Percentiles rank a stretch among this genome's conserved stretches.
These are phyloP conservation scores for Nematostella vectensis DNA, from an alignment of 92 coral and sea anemone species.

Conservation along the genomic window DNA sequence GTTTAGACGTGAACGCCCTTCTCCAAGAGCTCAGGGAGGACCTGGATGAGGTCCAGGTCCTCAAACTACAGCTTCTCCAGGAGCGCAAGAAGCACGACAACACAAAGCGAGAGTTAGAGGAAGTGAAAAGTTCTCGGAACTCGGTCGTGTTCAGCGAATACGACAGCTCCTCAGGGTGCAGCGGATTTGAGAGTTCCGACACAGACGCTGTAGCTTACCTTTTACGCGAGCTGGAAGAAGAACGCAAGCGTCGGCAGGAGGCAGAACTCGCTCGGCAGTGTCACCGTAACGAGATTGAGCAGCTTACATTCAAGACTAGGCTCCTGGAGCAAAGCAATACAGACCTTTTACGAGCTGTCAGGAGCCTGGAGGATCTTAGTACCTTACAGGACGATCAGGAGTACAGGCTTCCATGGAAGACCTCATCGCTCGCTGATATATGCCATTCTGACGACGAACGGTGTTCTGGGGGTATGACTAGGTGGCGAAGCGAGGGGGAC, in stretches of 20 bases:
- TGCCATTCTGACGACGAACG: constrained; percentile 5
- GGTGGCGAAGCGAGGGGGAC: constrained; percentile 27
- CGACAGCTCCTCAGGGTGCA: constrained; percentile 29
- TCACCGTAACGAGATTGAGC: constrained; percentile 1
- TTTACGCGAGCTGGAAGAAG: constrained; percentile 30
- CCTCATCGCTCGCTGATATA: constrained; percentile 22
- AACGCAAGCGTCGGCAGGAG: constrained; percentile 22
- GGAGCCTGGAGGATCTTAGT: constrained; percentile 17
- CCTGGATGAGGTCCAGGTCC: constrained; percentile 45
- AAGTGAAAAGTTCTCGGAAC: constrained; percentile 34
- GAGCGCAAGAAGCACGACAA: constrained; percentile 44
- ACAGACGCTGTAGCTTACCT: constrained; percentile 7
- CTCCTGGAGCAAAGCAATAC: constrained; percentile 15
- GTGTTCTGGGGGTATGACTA: constrained; percentile 5
- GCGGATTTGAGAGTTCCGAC: constrained; percentile 25
- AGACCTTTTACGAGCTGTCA: constrained; percentile 11
- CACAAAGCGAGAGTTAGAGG: constrained; percentile 36
- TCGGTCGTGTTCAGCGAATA: constrained; percentile 48
- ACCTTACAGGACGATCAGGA: background rate
- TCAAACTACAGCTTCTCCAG: constrained; percentile 42
- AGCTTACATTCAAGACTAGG: constrained; percentile 3
- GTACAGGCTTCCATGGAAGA: constrained; percentile 17
- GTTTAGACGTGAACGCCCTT: constrained; percentile 31
- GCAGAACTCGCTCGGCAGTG: constrained; percentile 12
- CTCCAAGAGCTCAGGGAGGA: constrained; percentile 24